Conservation (phyloP, 2,797 vertebrate species). For the Calcarius lapponicus region DNA sequence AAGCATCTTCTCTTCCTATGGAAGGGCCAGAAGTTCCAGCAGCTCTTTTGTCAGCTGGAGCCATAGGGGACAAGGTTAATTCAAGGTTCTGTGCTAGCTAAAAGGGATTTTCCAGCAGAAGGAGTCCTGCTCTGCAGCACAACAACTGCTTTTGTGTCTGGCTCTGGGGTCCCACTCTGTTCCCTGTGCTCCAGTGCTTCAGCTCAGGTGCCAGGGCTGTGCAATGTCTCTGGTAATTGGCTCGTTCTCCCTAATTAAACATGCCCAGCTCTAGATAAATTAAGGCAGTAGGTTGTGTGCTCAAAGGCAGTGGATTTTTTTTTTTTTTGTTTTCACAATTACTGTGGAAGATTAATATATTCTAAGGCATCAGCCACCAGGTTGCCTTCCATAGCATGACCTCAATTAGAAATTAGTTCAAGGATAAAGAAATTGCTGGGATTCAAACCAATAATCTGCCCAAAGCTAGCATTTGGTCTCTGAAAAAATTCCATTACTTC, state of each 20-base stretch:
- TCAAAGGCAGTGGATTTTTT: not conserved
- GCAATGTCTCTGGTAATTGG: not conserved
- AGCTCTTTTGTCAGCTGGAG: not conserved
- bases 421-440: not conserved
- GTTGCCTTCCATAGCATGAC: not conserved
- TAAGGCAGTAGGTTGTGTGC: not conserved
- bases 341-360: not conserved
- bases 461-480: not conserved
- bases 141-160: not conserved
- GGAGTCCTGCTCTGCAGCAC: not conserved
- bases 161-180: not conserved
- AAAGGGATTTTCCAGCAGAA: not conserved
- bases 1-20: not conserved
- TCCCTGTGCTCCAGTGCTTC: not conserved
- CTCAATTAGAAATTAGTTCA: constrained; percentile 55
- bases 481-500: not conserved
- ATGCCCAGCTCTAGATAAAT: not conserved
- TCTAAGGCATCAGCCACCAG: not conserved
- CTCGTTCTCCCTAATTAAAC: not conserved
- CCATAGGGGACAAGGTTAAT: not conserved
- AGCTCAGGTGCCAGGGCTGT: not conserved
- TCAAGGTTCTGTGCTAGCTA: not conserved
- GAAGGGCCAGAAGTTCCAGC: not conserved
- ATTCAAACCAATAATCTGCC: not conserved
- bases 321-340: not conserved